Base-by-base conservation (phyloP, 92 coral and sea anemone species). In the Epizoanthus stellaris region DNA sequence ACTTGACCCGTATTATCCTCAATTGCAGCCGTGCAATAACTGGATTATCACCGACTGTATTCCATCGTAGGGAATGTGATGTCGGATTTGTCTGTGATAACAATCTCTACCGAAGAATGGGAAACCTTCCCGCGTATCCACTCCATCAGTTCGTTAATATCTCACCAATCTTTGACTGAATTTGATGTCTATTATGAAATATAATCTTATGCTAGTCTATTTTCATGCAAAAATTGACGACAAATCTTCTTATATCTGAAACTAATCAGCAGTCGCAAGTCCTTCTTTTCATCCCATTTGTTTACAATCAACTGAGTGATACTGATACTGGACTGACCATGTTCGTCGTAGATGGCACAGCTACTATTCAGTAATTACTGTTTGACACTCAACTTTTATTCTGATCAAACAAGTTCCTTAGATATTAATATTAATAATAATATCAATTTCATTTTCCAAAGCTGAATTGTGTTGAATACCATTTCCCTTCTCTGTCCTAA, bases 361-460 rank as follows among this genome's bases (percentile, higher is more conserved):
- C 17, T 14, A 34, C 17, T 68, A 38, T 34, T 36, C 42, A 34
- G 1, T 52, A 52, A 52, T 52, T 16, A 68, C 30, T 36, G 12
- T 4, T 40, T 79, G 43, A 16, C 40, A 64, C 58, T 40, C 60
- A 40, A n/a, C 6, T 45, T 17, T 7, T 40, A 62, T 13, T 45
- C 56, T 52, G 56, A 52, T 9, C 56, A 52, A 79, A 62, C 42
- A 20, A 63, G 5, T 23, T 62, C 20, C 30, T 56, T 12, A 58
- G 38, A 34, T 45, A 75, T 10, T 30, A 60, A 34, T 45, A 75
- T 10, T 30, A 60, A 20, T 13, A 58, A 57, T 30, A 16, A 79
- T 45, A 63, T 20, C 19, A 79, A 17, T n/a, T 62, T 72, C 77
- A 61, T 64, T 79, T 9, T 58, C 43, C 42, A 15, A 63, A 64